Percentiles rank a stretch among this genome's conserved stretches.
These are phyloP conservation scores for Rhincodon typus DNA, from an alignment of 2,797 vertebrate genomes.

Conservation along the genomic window DNA sequence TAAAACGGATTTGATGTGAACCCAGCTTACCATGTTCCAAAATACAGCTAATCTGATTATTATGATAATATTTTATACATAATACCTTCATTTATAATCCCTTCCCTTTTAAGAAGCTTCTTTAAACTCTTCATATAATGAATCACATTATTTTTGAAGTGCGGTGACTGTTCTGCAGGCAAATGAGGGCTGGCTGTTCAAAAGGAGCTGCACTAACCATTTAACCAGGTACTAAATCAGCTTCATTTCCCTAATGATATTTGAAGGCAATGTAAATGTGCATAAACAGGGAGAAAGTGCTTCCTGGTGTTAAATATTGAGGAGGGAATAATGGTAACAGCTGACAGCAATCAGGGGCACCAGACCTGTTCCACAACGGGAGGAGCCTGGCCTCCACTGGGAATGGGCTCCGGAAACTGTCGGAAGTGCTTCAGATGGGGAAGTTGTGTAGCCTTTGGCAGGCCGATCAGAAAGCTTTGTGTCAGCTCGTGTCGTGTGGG, in stretches of 20 bases:
- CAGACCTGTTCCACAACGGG: constrained; percentile 47
- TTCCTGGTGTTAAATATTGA: constrained; percentile 49
- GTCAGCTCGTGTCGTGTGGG: not conserved
- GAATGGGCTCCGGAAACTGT: constrained; percentile 51
- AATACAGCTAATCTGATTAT: not conserved
- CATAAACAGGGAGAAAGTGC: constrained; percentile 50
- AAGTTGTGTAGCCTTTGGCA: constrained; percentile 38
- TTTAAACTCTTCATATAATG: not conserved
- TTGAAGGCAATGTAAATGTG: constrained; percentile 53
- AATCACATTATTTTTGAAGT: not conserved
- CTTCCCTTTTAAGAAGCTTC: not conserved
- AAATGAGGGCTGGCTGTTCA: not conserved
- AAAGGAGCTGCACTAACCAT: not conserved
- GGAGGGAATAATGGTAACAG: constrained; percentile 42
- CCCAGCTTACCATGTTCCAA: not conserved
- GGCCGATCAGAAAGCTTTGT: not conserved
- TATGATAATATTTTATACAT: not conserved
- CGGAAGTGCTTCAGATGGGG: constrained; percentile 53
- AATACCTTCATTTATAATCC: not conserved
- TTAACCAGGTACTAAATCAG: not conserved
- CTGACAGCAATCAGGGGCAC: constrained; percentile 40
- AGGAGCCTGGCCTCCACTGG: constrained; percentile 45
- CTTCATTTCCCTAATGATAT: constrained; percentile 47
- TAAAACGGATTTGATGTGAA: not conserved
- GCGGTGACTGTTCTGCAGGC: not conserved